Conservation (phyloP, 2,888 invertebrate genomes). For the Andrena bicolor region DNA sequence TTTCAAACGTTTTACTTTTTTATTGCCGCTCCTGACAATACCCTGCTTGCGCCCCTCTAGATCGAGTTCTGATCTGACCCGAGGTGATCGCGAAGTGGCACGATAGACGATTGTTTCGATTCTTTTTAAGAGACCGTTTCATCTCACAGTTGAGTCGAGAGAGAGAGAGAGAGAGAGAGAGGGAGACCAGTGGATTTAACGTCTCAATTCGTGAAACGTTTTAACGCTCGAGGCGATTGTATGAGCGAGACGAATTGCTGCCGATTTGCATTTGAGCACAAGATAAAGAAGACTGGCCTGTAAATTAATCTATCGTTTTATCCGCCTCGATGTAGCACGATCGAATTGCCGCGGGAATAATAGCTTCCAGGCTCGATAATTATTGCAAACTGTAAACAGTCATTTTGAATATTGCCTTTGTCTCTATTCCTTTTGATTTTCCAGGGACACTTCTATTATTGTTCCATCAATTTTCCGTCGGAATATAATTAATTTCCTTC, state of each 20-base stretch:
- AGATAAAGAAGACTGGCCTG: constrained; percentile 65
- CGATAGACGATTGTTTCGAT: constrained; percentile 6
- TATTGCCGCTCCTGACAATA: too few species aligned
- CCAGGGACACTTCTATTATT: background rate
- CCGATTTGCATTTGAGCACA: constrained; percentile 70
- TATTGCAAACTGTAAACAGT: background rate
- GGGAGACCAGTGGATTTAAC: constrained; percentile 41
- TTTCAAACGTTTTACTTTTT: too few species aligned
- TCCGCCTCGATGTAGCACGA: constrained; percentile 35
- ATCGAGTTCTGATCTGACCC: constrained; percentile 5
- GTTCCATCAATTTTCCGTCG: background rate
- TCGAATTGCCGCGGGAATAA: constrained; percentile 29
- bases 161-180: constrained; percentile 22
- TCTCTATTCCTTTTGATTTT: background rate
- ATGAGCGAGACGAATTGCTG: constrained; percentile 68
- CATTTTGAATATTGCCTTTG: background rate
- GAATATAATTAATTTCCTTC: background rate
- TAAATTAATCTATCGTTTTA: constrained; percentile 70
- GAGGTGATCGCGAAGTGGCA: constrained; percentile 4
- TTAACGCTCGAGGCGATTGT: constrained; percentile 66
- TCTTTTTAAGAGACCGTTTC: constrained; percentile 38
- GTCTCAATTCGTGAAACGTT: constrained; percentile 68
- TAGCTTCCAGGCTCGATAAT: constrained; percentile 2
- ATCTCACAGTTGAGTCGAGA: constrained; percentile 6
- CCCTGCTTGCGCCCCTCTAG: too few species aligned